These are phyloP conservation scores for Anabas testudineus DNA, from an alignment of 2,797 vertebrate genomes.

Conservation along the genomic window DNA sequence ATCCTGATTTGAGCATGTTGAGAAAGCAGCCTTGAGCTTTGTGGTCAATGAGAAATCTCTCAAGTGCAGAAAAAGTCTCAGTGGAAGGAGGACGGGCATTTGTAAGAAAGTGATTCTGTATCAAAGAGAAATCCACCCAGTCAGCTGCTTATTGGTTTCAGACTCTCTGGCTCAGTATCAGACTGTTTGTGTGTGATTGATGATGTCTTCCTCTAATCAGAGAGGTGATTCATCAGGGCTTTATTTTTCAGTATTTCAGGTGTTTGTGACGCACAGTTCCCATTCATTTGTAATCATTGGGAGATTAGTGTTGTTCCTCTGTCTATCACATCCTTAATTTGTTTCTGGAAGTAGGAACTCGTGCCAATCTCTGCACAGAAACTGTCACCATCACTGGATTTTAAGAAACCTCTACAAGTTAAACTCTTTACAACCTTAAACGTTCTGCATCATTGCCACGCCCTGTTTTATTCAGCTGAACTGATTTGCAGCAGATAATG, in stretches of 20 bases:
- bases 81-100: constrained; percentile 41
- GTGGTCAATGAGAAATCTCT: constrained; percentile 45
- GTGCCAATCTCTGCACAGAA: constrained; percentile 18
- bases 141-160: constrained; percentile 62
- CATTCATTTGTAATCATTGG: constrained; percentile 54
- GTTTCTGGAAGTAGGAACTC: constrained; percentile 22
- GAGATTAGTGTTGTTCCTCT: constrained; percentile 39
- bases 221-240: constrained; percentile 60
- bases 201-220: constrained; percentile 73
- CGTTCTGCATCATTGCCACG: no score
- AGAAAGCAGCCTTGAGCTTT: constrained; percentile 18
- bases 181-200: constrained; percentile 61
- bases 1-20: constrained; percentile 32
- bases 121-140: constrained; percentile 46
- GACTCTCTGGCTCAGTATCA: constrained; percentile 8
- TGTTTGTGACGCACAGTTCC: constrained; percentile 52
- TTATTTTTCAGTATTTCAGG: constrained; percentile 46
- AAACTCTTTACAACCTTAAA: no score
- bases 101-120: constrained; percentile 68
- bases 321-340: constrained; percentile 47
- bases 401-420: background rate
- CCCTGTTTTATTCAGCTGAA: background rate
- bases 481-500: no score
- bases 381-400: background rate
- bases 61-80: constrained; percentile 39